Percentiles rank a stretch among this genome's conserved stretches.
Evolutionary conservation across 2,113 vertebrate genomes (phyloP).

Genomic region (Rutilus rutilus): DNA sequence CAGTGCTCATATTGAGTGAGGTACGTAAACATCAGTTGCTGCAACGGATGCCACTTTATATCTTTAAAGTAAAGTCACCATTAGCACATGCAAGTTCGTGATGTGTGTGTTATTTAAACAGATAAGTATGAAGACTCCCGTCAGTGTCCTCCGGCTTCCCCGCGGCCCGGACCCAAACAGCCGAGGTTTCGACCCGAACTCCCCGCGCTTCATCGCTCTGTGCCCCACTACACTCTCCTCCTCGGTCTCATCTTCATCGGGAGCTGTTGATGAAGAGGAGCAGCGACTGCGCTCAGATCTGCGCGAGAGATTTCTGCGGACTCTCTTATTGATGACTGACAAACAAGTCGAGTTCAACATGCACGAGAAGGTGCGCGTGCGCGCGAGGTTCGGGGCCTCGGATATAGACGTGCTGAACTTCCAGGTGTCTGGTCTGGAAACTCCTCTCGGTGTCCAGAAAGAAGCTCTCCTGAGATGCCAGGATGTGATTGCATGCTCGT

Average conservation of each 20-base stretch:
- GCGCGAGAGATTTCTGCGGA: constrained; percentile 85
- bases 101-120: background rate
- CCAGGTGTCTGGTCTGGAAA: constrained; percentile 86
- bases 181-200: constrained; percentile 81
- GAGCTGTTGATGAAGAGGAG: constrained; percentile 62
- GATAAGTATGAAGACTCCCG: constrained; percentile 64
- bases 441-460: constrained; percentile 86
- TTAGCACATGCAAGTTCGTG: background rate
- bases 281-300: constrained; percentile 76
- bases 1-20: background rate
- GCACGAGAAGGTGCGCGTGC: constrained; percentile 80
- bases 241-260: constrained; percentile 4
- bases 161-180: constrained; percentile 76
- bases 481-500: constrained; percentile 85
- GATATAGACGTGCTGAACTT: constrained; percentile 89
- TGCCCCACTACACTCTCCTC: constrained; percentile 69
- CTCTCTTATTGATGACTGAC: constrained; percentile 78
- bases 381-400: constrained; percentile 80
- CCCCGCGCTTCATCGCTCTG: constrained; percentile 70
- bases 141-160: constrained; percentile 74
- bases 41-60: background rate
- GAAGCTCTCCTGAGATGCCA: constrained; percentile 84
- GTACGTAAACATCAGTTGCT: background rate
- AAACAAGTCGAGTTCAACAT: constrained; percentile 79
- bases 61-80: background rate